Conservation (phyloP, 2,113 vertebrate species). For the Desmodus rotundus region DNA sequence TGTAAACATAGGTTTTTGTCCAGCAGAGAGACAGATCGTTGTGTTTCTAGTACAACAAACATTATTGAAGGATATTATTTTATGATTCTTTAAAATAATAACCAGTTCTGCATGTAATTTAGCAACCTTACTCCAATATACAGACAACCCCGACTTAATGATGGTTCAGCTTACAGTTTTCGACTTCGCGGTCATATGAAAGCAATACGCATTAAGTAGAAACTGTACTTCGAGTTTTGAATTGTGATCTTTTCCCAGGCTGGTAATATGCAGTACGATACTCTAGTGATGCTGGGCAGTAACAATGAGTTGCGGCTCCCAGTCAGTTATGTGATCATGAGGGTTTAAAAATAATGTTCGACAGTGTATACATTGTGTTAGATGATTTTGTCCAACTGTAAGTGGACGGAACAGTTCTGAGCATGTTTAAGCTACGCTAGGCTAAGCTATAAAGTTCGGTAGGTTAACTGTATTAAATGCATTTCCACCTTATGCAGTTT, state of each 20-base stretch:
- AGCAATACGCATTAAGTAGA: background rate
- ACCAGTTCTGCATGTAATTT: background rate
- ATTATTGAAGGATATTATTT: background rate
- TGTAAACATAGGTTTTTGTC: background rate
- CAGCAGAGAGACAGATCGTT: background rate
- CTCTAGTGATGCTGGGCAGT: background rate
- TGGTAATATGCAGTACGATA: background rate
- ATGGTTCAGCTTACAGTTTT: background rate
- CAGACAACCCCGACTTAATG: background rate
- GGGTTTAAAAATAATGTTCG: background rate
- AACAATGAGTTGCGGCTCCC: background rate
- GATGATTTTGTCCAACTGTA: background rate
- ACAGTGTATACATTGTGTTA: background rate
- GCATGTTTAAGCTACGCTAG: background rate
- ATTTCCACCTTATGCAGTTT: background rate
- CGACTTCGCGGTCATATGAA: background rate
- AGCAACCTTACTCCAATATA: background rate
- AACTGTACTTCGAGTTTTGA: background rate
- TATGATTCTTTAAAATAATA: background rate
- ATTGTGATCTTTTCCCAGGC: background rate
- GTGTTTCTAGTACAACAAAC: background rate
- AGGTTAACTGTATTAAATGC: background rate
- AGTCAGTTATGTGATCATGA: background rate
- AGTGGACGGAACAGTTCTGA: background rate
- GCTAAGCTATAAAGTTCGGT: background rate